These are phyloP conservation scores for Ispidina picta DNA, from an alignment of 2,797 vertebrate genomes.

Conservation along the genomic window DNA sequence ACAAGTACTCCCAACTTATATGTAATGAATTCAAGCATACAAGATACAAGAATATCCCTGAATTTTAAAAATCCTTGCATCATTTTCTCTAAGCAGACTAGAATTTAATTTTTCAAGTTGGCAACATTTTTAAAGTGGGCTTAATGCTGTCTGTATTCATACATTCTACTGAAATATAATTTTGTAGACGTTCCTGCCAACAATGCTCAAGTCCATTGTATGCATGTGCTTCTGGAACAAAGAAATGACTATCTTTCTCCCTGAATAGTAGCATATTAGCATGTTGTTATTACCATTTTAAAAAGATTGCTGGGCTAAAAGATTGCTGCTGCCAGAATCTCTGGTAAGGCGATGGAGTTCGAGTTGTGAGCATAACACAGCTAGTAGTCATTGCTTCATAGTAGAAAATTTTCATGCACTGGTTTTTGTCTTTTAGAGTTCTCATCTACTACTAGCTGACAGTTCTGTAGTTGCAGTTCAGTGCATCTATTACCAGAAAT, in stretches of 20 bases:
- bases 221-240: neutral
- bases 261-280: neutral
- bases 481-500: neutral
- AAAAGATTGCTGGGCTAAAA: neutral
- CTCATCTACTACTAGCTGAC: neutral
- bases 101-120: neutral
- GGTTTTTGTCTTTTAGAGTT: neutral
- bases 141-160: neutral
- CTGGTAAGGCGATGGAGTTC: neutral
- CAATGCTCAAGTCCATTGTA: neutral
- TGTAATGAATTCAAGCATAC: neutral
- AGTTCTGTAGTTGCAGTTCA: neutral
- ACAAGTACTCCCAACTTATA: neutral
- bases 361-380: neutral
- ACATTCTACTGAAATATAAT: neutral
- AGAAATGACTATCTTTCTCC: conserved; percentile 5
- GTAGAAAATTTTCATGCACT: neutral
- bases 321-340: neutral
- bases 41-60: neutral
- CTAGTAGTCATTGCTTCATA: neutral
- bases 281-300: neutral
- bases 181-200: neutral
- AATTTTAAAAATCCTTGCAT: neutral
- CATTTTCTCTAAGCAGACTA: neutral
- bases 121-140: neutral